phyloP scores from a whole-genome alignment of 2,797 vertebrate species.

The Myiotriccus ornatus region DNA sequence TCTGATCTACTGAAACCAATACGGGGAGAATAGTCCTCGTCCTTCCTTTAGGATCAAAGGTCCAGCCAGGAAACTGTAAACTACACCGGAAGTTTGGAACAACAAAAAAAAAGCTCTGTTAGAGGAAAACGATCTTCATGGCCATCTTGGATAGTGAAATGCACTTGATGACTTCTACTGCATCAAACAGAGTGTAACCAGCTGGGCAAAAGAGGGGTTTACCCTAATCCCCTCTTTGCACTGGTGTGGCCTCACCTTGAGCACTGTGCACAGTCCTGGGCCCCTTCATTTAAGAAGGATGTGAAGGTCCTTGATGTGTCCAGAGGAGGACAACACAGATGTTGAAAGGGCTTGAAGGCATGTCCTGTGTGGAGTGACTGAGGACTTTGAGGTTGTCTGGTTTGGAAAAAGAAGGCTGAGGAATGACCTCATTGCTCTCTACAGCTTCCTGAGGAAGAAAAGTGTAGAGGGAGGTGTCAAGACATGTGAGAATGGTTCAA shows the following conservation, averaged over 20 bases:
- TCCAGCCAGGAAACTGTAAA: background rate
- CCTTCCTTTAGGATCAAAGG: background rate
- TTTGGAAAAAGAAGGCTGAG: background rate
- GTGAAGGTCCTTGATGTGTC: background rate
- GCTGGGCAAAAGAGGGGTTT: background rate
- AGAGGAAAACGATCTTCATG: background rate
- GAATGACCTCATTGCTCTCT: rapidly evolving
- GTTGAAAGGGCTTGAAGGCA: background rate
- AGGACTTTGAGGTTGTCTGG: background rate
- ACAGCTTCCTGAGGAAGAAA: background rate
- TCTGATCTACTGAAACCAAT: background rate
- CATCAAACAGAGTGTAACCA: background rate
- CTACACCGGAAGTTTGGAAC: background rate
- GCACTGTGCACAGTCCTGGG: background rate
- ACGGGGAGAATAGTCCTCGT: background rate
- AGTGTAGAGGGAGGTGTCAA: background rate
- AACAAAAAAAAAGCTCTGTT: background rate
- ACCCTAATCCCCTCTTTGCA: background rate
- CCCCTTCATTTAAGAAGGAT: background rate
- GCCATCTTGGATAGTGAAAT: background rate
- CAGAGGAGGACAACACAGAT: background rate
- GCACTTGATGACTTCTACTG: background rate
- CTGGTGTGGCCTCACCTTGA: background rate
- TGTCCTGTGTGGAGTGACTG: background rate
- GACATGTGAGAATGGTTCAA: background rate